Percentiles rank a stretch among this genome's conserved stretches.
Evolutionary conservation across 2,888 invertebrate species (phyloP).

Genomic region (Callimorpha dominula): DNA sequence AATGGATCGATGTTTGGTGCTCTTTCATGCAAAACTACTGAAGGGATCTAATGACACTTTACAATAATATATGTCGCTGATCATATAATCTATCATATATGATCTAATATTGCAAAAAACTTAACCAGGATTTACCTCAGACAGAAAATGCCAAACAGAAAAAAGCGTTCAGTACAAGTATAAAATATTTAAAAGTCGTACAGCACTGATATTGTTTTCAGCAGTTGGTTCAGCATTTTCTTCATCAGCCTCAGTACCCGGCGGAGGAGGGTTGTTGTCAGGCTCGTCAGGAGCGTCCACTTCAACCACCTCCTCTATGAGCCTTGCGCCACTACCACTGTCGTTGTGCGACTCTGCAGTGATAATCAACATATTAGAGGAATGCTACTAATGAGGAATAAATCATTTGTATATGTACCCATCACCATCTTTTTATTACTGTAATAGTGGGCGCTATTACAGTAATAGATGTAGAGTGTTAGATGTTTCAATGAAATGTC

Average conservation of each 20-base stretch:
- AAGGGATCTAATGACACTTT: too few relatives aligned
- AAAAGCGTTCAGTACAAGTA: background rate
- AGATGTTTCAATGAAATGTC: background rate
- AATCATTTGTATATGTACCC: background rate
- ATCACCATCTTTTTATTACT: too few relatives aligned
- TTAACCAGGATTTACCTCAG: too few relatives aligned
- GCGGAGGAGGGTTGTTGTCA: constrained; percentile 8
- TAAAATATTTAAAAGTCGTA: constrained; percentile 6
- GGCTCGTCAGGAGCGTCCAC: constrained; percentile 5
- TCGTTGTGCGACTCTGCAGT: background rate
- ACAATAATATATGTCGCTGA: too few relatives aligned
- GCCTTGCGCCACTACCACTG: constrained; percentile 11
- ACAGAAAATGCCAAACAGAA: too few relatives aligned
- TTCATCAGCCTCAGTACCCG: constrained; percentile 6
- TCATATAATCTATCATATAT: too few relatives aligned
- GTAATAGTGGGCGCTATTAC: too few relatives aligned
- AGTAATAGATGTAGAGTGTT: too few relatives aligned
- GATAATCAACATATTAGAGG: background rate
- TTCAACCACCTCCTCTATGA: constrained; percentile 26
- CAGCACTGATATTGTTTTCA: constrained; percentile 14
- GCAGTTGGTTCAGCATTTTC: background rate
- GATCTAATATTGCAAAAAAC: too few relatives aligned
- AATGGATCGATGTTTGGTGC: too few relatives aligned
- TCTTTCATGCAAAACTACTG: too few relatives aligned
- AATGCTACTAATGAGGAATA: background rate